Evolutionary conservation across 2,113 vertebrate genomes (phyloP), one percentile per base, ranked within the genome.

Genomic region (Petrocephalus microphthalmus): DNA sequence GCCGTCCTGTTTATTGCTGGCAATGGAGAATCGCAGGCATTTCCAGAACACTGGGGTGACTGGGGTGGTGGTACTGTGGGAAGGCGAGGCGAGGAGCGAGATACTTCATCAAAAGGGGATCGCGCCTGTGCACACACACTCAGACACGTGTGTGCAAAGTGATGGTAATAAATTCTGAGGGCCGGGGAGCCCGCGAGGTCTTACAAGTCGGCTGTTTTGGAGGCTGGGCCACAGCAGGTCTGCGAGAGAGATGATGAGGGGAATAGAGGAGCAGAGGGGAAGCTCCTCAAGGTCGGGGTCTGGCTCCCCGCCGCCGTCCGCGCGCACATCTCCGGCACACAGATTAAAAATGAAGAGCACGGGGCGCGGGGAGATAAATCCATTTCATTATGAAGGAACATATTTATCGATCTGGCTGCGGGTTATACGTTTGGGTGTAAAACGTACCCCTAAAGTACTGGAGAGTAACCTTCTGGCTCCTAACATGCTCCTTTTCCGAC

Each of bases 1-100:
- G 92, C 93, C 92, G 92, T 95, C 94, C 94, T 94, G 92, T 94
- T 93, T 94, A 94, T 95, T 91, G 91, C 92, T 71, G 88, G 91
- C 93, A 93, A 95, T 94, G 94, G 93, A 93, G 93, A 93, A 91
- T 92, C 89, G 84, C 88, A 53, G 90, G 92, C 93, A 93, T 95
- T 95, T 83, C 94, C 93, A 95, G 95, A 94, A 94, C 88, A 92
- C 94, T n/a, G n/a, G n/a, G n/a, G 94, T 94, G 94, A 95, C 93
- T 94, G 94, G 91, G 92, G 94, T 93, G 93, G 93, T 90, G 91
- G 94, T 42, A 42, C 1, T 42, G 42, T 91, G 91, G 92, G 91
- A 91, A 95, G 93, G 93, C 93, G 89, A 92, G 92, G 91, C 87
- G 90, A 92, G 89, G 88, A 90, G 93, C 91, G 19, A 20, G 42